A percentile compares a stretch with the other conserved stretches of the same genome.
phyloP scores from a whole-genome alignment of 2,113 vertebrate species.

The Vombatus ursinus region DNA sequence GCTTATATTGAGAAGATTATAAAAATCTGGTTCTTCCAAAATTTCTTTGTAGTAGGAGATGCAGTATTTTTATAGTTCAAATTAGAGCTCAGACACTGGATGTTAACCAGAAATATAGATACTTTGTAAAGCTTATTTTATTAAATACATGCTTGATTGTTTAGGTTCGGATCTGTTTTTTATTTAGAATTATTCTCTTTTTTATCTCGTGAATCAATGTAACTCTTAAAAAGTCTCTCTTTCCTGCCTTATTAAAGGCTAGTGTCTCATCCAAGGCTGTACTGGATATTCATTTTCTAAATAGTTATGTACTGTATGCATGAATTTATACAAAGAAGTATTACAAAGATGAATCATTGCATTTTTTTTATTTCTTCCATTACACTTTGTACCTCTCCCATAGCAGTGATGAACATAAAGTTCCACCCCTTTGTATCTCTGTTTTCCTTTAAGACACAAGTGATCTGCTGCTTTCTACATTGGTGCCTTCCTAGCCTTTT shows the following conservation, averaged over 20 bases:
- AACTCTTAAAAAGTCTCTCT: background rate
- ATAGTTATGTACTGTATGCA: background rate
- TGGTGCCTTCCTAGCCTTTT: background rate
- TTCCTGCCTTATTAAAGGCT: background rate
- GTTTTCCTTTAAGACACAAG: background rate
- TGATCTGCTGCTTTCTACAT: background rate
- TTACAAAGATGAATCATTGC: background rate
- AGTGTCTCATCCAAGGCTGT: background rate
- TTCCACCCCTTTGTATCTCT: background rate
- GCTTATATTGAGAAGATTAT: background rate
- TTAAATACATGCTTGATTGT: background rate
- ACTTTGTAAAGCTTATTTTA: background rate
- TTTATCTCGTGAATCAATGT: background rate
- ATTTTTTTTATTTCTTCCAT: background rate
- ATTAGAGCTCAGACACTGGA: background rate
- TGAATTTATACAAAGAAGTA: background rate
- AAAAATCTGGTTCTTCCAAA: background rate
- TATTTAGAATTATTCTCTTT: background rate
- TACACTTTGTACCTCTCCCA: background rate
- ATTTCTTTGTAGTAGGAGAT: slow-evolving; percentile 21
- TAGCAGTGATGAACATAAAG: background rate
- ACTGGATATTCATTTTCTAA: background rate
- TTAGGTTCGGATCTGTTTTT: background rate
- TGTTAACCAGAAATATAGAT: background rate
- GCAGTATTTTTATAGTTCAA: slow-evolving; percentile 14